Conservation (phyloP, 2,113 vertebrate species). For the Clarias magur region DNA sequence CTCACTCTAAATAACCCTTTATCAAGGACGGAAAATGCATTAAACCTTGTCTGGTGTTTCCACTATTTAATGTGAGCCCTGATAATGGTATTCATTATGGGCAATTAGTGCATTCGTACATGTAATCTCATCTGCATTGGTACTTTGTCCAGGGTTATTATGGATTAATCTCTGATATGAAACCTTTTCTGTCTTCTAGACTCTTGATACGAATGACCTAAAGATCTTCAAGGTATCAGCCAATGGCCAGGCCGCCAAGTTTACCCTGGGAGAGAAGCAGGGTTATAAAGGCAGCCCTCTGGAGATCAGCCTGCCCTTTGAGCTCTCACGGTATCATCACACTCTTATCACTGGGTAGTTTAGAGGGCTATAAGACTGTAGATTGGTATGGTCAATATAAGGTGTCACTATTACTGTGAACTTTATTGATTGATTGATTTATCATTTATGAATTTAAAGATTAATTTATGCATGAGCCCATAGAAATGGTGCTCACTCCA, state of each 20-base stretch:
- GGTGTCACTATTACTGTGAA: not conserved
- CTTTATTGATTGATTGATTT: not conserved
- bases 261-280: slow-evolving; percentile 81
- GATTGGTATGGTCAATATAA: not conserved
- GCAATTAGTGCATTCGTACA: not conserved
- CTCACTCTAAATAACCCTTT: not conserved
- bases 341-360: not conserved
- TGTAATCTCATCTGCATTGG: not conserved
- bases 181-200: slow-evolving; percentile 66
- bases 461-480: too few relatives aligned
- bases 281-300: slow-evolving; percentile 86
- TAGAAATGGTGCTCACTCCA: not conserved
- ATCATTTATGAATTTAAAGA: too few relatives aligned
- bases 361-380: not conserved
- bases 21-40: not conserved
- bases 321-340: slow-evolving; percentile 82
- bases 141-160: slow-evolving; percentile 26
- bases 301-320: slow-evolving; percentile 84
- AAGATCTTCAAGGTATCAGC: slow-evolving; percentile 78
- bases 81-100: not conserved
- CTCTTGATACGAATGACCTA: slow-evolving; percentile 86
- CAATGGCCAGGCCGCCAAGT: slow-evolving; percentile 82
- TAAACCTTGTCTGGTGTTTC: not conserved
- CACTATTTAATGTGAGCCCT: not conserved
- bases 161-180: not conserved